These are phyloP conservation scores for Tauraco hartlaubi DNA, from an alignment of 2,797 vertebrate genomes.

Conservation along the genomic window DNA sequence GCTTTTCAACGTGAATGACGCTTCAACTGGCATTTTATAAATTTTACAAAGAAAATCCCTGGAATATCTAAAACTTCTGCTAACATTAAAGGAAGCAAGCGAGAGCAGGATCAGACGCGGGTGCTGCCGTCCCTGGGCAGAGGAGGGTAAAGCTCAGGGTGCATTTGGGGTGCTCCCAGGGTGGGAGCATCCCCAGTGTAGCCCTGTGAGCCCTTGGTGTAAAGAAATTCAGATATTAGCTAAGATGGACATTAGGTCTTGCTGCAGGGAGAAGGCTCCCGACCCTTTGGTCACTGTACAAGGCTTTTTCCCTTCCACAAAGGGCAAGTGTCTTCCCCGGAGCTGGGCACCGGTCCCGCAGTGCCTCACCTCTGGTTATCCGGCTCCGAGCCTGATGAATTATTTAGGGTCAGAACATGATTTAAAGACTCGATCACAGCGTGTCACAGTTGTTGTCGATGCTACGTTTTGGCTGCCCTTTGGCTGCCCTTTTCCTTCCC, in stretches of 20 bases:
- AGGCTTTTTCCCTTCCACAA: not conserved
- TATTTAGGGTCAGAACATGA: not conserved
- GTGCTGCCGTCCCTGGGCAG: not conserved
- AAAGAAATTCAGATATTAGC: not conserved
- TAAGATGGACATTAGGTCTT: fast-evolving
- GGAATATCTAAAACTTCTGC: not conserved
- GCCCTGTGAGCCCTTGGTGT: not conserved
- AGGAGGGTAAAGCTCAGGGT: not conserved
- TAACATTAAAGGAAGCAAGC: not conserved
- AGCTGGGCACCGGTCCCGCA: fast-evolving
- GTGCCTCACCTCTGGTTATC: not conserved
- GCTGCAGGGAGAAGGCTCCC: not conserved
- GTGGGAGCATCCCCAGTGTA: not conserved
- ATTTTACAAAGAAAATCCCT: not conserved
- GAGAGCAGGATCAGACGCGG: fast-evolving
- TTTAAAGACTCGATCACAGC: fast-evolving
- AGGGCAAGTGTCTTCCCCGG: not conserved
- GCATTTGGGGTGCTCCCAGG: too few relatives aligned
- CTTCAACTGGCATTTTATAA: not conserved
- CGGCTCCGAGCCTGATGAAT: not conserved
- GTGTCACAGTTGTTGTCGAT: fast-evolving
- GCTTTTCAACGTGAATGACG: not conserved
- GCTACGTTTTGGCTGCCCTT: not conserved
- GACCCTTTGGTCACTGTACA: fast-evolving
- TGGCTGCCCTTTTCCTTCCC: not conserved